A percentile compares a stretch with the other conserved stretches of the same genome.
Evolutionary conservation across 2,113 vertebrate genomes (phyloP).

Genomic region (Orthonyx spaldingii): DNA sequence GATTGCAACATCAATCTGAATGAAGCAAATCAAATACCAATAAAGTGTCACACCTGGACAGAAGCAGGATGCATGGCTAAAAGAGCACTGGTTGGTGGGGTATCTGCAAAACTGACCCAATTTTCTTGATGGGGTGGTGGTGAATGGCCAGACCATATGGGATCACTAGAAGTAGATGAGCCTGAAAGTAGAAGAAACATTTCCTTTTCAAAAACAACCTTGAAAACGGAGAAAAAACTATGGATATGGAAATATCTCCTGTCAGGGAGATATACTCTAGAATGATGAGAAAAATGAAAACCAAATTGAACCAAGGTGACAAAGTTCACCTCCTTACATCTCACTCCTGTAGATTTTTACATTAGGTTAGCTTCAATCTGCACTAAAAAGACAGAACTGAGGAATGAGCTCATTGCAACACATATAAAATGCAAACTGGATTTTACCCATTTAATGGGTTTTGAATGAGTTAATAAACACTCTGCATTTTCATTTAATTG

Average conservation of each 20-base stretch:
- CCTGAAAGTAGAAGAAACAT: slow-evolving; percentile 68
- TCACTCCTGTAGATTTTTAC: neutral
- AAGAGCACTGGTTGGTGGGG: slow-evolving; percentile 93
- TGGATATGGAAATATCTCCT: neutral
- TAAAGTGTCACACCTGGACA: slow-evolving; percentile 93
- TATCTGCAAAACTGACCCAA: slow-evolving; percentile 99
- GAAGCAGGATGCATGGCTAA: slow-evolving; percentile 95
- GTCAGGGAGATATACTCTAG: neutral
- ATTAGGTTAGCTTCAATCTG: neutral
- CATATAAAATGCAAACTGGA: neutral
- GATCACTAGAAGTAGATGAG: slow-evolving; percentile 80
- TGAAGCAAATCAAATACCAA: slow-evolving; percentile 81
- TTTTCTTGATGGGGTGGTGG: slow-evolving; percentile 95
- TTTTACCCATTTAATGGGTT: neutral
- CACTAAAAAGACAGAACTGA: neutral
- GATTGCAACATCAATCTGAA: slow-evolving; percentile 61
- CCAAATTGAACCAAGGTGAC: neutral
- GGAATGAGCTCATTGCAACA: neutral
- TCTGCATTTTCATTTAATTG: neutral
- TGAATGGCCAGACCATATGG: slow-evolving; percentile 91
- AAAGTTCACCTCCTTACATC: neutral
- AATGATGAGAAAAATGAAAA: neutral
- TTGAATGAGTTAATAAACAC: neutral
- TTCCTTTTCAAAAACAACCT: slow-evolving; percentile 23
- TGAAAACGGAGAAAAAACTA: neutral